Base-by-base conservation (phyloP, 2,888 invertebrate genomes). In the Pilophorus perplexus region DNA sequence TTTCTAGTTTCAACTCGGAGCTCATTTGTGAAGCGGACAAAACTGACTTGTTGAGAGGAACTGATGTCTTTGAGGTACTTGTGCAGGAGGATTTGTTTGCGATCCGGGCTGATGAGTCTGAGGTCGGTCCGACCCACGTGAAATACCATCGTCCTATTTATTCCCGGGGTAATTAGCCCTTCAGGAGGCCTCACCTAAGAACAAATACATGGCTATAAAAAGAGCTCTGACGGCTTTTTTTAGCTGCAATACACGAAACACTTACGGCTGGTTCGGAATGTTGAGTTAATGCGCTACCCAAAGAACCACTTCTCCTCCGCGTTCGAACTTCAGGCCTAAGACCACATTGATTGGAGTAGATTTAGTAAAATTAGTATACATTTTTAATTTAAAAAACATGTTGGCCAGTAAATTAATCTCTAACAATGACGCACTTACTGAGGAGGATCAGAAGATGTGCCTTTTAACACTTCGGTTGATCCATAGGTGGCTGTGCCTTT, bases 141-240 rank as follows among this genome's bases (percentile, higher is more conserved):
- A 75, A 96, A 88, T 38, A 97, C 84, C 95, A 97, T 96, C 0
- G 94, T 95, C 48, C 94, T 83, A 78, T 94, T 94, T 74, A 89
- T 89, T 48, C 62, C 69, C 28, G 59, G 67, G 20, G 44, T 54
- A n/a, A 66, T 55, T 33, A 64, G 16, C 33, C 64, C 40, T 60
- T 67, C 67, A 28, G 54, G 57, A n/a, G 42, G 23, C 33, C 28
- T 38, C 16, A 40, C 25, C 25, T 65, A 48, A 6, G 12, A 38
- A 64, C 4, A 52, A 62, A 5, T 16, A 60, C n/a, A n/a, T n/a
- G n/a, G n/a, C n/a, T n/a, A 14, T 2, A 25, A 55, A 22, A 25
- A 37, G 54, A 20, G 14, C 3, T 46, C 18, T 16, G 6, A 12
- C 10, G 6, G 33, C 33, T 33, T 33, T 8, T 33, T 33, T 33